A percentile compares a stretch with the other conserved stretches of the same genome.
These are phyloP conservation scores for Yoshiicerus persimilis DNA, from an alignment of 1,140 invertebrate genomes.

Conservation along the genomic window DNA sequence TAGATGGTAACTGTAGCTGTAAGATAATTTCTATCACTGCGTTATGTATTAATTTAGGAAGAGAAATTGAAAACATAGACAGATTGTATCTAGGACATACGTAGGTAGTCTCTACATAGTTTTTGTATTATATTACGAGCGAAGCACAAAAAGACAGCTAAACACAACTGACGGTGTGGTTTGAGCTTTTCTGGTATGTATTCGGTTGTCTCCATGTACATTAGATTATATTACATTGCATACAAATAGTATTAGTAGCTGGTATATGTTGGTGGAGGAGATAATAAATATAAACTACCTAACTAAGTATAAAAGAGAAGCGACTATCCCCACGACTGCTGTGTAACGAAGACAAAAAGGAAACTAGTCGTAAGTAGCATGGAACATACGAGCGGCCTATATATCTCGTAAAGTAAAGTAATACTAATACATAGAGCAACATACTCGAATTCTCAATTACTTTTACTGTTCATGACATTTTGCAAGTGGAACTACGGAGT, in stretches of 20 bases:
- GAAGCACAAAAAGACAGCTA: background rate
- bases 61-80: background rate
- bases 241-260: background rate
- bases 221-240: background rate
- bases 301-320: background rate
- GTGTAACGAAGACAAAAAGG: background rate
- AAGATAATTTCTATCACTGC: background rate
- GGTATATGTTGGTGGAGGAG: background rate
- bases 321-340: background rate
- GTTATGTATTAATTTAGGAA: background rate
- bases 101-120: background rate
- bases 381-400: background rate
- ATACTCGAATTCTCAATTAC: slow-evolving; percentile 17
- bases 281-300: background rate
- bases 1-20: background rate
- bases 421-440: background rate
- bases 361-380: background rate
- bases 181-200: background rate
- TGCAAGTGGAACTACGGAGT: background rate
- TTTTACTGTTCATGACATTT: slow-evolving; percentile 20
- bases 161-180: background rate
- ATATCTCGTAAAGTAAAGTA: background rate
- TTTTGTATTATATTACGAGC: background rate
- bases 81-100: background rate
- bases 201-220: background rate